Percentiles rank a stretch among this genome's conserved stretches.
phyloP scores from a whole-genome alignment of 2,888 invertebrate species.

The Bibio marci region DNA sequence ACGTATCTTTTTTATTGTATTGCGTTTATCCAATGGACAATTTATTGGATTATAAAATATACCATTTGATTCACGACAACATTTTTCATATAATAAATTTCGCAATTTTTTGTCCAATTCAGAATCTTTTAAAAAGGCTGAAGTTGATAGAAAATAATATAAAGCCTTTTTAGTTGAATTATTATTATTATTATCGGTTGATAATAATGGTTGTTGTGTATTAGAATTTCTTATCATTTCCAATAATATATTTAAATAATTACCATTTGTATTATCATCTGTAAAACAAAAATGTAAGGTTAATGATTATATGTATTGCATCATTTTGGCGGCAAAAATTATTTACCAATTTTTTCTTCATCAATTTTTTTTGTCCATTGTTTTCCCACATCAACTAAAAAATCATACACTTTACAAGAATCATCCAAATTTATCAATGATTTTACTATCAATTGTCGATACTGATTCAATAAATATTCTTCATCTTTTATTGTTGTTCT shows the following conservation, averaged over 20 bases:
- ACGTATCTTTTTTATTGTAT: slow-evolving; percentile 21
- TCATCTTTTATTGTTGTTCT: no score
- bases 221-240: no score
- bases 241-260: no score
- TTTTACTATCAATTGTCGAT: slow-evolving; percentile 1
- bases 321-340: no score
- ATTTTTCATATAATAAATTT: background rate
- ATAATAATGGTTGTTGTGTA: no score
- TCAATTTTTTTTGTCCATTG: no score
- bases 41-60: background rate
- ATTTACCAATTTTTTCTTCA: no score
- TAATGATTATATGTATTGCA: no score
- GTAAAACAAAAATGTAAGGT: no score
- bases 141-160: background rate
- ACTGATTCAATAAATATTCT: background rate
- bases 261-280: no score
- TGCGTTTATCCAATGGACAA: background rate
- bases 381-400: background rate
- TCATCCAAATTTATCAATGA: background rate
- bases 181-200: no score
- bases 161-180: background rate
- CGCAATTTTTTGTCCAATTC: background rate
- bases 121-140: background rate
- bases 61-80: background rate
- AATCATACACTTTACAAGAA: slow-evolving; percentile 2